Base-by-base conservation (phyloP, 2,797 vertebrate genomes). In the Podargus strigoides region DNA sequence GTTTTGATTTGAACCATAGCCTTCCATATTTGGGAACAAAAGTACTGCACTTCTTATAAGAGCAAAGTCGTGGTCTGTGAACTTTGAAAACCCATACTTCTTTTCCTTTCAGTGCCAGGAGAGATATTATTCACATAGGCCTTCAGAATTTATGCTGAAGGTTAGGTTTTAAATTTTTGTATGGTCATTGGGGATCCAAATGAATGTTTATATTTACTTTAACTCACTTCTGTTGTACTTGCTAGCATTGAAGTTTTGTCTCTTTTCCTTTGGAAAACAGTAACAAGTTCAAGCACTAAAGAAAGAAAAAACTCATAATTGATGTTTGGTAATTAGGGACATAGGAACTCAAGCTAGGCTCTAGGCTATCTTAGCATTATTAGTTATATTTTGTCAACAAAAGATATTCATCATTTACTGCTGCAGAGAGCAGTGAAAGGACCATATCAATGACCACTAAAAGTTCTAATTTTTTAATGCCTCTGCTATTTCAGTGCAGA, bases 341-440 rank as follows among this genome's bases (percentile, higher is more conserved):
- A 18, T 42, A 70, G 36, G 28, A 85, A 67, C 28, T 69, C 68
- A 83, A 78, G 36, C 46, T 73, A 63, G 36, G 55, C 32, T 77
- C 19, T 50, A 73, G 66, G 19, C 55, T 66, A 21, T 59, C 19
- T 73, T 81, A 64, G 36, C 19, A 56, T 82, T 92, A 75, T 94
- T 90, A 88, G 28, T 93, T 64, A 36, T 85, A 53, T 94, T 93
- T 94, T 94, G 76, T 73, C 79, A 91, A 81, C 83, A 94, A 58
- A 94, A 72, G 60, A 62, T 60, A 84, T 49, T 67, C 81, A 79
- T 26, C n/a, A 28, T 32, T 13, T 75, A 41, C 23, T 92, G 42
- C 44, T 93, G 37, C 34, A 76, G 53, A 77, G 9, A 82, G 7
- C 42, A 66, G 37, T 63, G 59, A 69, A 79, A 27, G 16, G 28